phyloP scores from a whole-genome alignment of 2,797 vertebrate genomes.

The Gambelia wislizenii region DNA sequence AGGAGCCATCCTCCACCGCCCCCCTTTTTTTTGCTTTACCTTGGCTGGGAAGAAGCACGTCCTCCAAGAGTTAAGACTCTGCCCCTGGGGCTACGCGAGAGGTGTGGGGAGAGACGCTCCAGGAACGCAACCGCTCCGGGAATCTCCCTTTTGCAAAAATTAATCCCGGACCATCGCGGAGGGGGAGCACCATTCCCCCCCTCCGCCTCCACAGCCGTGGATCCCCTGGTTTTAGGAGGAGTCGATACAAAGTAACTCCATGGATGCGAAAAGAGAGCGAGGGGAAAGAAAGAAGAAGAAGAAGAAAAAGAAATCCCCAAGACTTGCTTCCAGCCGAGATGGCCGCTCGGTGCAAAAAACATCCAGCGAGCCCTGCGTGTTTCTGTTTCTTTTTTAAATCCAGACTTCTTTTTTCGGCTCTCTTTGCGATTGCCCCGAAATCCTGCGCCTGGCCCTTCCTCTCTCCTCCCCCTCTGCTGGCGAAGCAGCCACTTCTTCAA shows the following conservation, averaged over 20 bases:
- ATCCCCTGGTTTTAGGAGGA: constrained; percentile 56
- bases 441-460: constrained; percentile 63
- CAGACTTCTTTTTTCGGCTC: constrained; percentile 79
- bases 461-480: neutral
- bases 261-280: constrained; percentile 50
- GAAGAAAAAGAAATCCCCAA: constrained; percentile 5
- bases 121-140: constrained; percentile 74
- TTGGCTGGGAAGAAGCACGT: constrained; percentile 65
- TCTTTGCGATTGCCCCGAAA: constrained; percentile 66
- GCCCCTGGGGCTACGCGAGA: constrained; percentile 56
- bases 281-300: neutral
- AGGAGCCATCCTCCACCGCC: constrained; percentile 39
- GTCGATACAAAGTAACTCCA: constrained; percentile 80
- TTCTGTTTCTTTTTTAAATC: constrained; percentile 78
- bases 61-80: constrained; percentile 62
- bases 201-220: neutral
- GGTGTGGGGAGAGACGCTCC: constrained; percentile 78
- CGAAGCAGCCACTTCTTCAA: constrained; percentile 76
- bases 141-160: constrained; percentile 69
- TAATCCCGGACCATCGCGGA: constrained; percentile 76
- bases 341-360: constrained; percentile 79
- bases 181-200: constrained; percentile 20
- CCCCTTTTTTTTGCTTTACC: constrained; percentile 66
- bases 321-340: constrained; percentile 77
- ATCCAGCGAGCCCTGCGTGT: constrained; percentile 77